Percentiles rank a stretch among this genome's conserved stretches.
Evolutionary conservation across 2,113 vertebrate genomes (phyloP).

Genomic region (Notiomystis cincta): DNA sequence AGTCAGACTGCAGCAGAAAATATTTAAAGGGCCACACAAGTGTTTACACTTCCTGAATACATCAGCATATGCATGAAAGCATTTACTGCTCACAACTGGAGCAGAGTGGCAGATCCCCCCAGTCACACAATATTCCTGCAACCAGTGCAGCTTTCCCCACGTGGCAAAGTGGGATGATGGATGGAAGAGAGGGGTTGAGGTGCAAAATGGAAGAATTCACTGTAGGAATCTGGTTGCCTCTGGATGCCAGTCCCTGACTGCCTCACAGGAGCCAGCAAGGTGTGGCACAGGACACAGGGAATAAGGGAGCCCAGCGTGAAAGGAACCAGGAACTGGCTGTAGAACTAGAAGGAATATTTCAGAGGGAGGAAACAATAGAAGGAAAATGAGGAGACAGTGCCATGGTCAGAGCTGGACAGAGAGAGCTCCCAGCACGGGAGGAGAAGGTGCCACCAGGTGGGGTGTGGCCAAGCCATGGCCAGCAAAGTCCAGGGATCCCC

Average conservation of each 20-base stretch:
- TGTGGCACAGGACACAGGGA: not conserved
- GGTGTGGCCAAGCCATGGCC: not conserved
- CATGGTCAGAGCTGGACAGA: not conserved
- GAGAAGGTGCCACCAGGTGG: not conserved
- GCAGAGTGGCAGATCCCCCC: not conserved
- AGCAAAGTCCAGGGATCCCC: not conserved
- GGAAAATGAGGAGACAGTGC: not conserved
- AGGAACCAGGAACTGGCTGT: not conserved
- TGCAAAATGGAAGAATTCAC: not conserved
- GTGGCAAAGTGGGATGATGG: not conserved
- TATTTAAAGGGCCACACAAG: constrained; percentile 40
- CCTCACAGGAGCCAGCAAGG: not conserved
- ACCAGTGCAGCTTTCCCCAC: not conserved
- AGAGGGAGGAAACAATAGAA: not conserved
- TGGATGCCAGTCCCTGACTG: not conserved
- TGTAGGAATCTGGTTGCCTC: not conserved
- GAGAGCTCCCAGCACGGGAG: not conserved
- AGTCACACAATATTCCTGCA: not conserved
- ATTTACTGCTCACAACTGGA: not conserved
- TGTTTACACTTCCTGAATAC: not conserved
- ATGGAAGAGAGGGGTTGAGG: not conserved
- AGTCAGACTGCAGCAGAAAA: constrained; percentile 39
- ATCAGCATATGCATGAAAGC: not conserved
- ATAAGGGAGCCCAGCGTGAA: not conserved
- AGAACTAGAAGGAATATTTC: not conserved